Conservation (phyloP, 2,113 vertebrate genomes). For the Crotalus horridus region DNA sequence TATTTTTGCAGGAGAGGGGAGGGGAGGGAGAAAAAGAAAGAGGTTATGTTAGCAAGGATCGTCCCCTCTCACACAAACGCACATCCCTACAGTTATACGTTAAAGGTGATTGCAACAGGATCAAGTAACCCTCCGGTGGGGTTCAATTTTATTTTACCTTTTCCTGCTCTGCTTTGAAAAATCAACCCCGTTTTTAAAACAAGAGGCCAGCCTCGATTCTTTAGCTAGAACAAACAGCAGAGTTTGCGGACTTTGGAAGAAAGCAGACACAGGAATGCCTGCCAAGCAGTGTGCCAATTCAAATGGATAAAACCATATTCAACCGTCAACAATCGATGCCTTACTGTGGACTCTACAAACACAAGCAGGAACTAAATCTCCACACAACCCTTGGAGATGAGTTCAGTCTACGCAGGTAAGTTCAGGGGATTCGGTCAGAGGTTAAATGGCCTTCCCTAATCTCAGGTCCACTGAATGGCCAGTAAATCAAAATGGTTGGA, state of each 20-base stretch:
- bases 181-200: not conserved
- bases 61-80: not conserved
- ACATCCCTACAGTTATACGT: not conserved
- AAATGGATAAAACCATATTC: not conserved
- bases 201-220: not conserved
- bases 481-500: not conserved
- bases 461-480: not conserved
- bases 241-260: not conserved
- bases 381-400: too few species aligned
- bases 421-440: not conserved
- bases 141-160: not conserved
- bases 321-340: not conserved
- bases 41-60: not conserved
- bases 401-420: not conserved
- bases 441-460: not conserved
- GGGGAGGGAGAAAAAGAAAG: not conserved
- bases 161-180: not conserved
- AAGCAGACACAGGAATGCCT: not conserved
- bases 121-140: not conserved
- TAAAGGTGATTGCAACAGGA: not conserved
- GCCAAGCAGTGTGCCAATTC: not conserved
- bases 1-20: not conserved
- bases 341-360: not conserved
- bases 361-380: not conserved
- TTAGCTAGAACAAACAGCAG: not conserved